Evolutionary conservation across 2,888 invertebrate genomes (phyloP), one percentile per base, ranked within the genome.

Genomic region (Lobophora halterata): DNA sequence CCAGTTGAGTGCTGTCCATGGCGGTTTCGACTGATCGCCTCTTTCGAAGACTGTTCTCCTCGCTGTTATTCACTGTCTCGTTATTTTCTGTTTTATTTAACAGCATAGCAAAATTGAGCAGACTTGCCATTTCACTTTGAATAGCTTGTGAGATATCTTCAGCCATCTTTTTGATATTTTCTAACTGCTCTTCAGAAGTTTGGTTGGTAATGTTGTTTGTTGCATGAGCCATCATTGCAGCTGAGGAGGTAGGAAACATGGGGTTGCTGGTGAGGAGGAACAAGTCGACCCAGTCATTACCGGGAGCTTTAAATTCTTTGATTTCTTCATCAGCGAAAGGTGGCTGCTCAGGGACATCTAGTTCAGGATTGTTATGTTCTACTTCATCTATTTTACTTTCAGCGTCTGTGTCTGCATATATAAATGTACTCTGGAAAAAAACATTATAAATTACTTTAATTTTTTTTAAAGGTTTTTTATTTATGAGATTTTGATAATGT

Each of bases 11-110:
- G 51, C 80, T 81, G 14, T 78, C 86, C 67, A 82, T 70, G 1
- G 87, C 82, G 8, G 74, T 62, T 49, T 83, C 85, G 1, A 49
- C 20, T 3, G 85, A 83, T n/a, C n/a, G n/a, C 49, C 86, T 67
- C 41, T 62, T 79, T 27, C 60, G 71, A 35, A 82, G 77, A 6
- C 50, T 55, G 16, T 69, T 71, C 2, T 70, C 72, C 14, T 61
- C 52, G 1, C 63, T 17, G 56, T 33, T 33, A 3, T 37, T 19
- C 6, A 24, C 11, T 1, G 34, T 34, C 11, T 25, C 54, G 56
- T 33, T 33, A 3, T 37, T 19, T 6, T 23, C 11, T 1, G 34
- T 34, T 11, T 25, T 53, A 1, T 42, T 35, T 1, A 60, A 20
- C 9, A 28, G 19, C 44, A 82, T 41, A 1, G 78, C 81, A 25